Base-by-base conservation (phyloP, 2,888 invertebrate species). In the Orchestes rusci region DNA sequence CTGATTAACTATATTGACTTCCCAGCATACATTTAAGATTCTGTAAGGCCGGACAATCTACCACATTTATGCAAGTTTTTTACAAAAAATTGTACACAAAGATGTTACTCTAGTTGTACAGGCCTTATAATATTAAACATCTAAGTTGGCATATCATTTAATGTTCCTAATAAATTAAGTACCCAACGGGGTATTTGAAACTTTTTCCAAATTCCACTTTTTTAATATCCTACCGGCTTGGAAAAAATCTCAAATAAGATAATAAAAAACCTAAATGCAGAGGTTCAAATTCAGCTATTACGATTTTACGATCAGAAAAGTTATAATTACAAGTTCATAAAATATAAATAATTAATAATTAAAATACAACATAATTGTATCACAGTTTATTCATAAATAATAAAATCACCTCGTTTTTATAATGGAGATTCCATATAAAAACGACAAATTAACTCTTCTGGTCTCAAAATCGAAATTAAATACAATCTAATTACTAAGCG, bases 181-280 rank as follows among this genome's bases (percentile, higher is more conserved):
- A 62, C 64, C 61, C 59, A 60, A 61, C 58, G 56, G 54, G 56
- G 54, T 43, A 52, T n/a, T n/a, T n/a, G n/a, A n/a, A n/a, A n/a
- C n/a, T n/a, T n/a, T n/a, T n/a, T n/a, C n/a, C n/a, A n/a, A n/a
- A n/a, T n/a, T n/a, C n/a, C n/a, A n/a, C n/a, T n/a, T n/a, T n/a
- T n/a, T n/a, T n/a, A n/a, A n/a, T n/a, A n/a, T n/a, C n/a, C n/a
- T n/a, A n/a, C n/a, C n/a, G n/a, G n/a, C n/a, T n/a, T n/a, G n/a
- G n/a, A n/a, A n/a, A n/a, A n/a, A n/a, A n/a, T n/a, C n/a, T n/a
- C n/a, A n/a, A n/a, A n/a, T n/a, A n/a, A n/a, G n/a, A n/a, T n/a
- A n/a, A n/a, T n/a, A 39, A 39, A 54, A 55, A 50, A 55, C 48
- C 52, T 44, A 55, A 55, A 56, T 54, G 53, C 50, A 39, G 51